phyloP scores from a whole-genome alignment of 2,797 vertebrate species.

The Epinephelus coioides region DNA sequence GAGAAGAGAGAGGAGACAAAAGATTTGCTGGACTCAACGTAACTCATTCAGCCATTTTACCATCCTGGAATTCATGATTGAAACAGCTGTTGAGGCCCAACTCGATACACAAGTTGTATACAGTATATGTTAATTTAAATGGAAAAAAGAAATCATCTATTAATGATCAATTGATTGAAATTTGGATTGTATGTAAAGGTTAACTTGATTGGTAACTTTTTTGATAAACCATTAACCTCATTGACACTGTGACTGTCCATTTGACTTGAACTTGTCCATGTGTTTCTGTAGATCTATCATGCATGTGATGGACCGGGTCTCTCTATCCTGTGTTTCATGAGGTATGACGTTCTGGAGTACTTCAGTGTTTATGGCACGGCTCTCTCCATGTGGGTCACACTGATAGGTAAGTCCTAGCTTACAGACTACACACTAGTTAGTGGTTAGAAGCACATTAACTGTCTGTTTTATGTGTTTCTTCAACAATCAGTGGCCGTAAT shows the following conservation, averaged over 20 bases:
- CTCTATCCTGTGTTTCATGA: constrained; percentile 94
- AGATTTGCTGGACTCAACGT: not conserved
- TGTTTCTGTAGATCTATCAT: constrained; percentile 88
- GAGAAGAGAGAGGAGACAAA: not conserved
- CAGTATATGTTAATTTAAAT: not conserved
- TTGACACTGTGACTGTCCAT: not conserved
- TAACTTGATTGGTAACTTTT: not conserved
- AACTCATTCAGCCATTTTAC: not conserved
- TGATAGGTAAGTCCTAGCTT: constrained; percentile 90
- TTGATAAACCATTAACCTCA: not conserved
- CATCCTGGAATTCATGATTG: not conserved
- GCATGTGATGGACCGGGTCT: constrained; percentile 92
- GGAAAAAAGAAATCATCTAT: too few species aligned
- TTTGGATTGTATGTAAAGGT: not conserved
- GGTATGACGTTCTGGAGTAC: constrained; percentile 93
- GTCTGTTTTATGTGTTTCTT: not conserved
- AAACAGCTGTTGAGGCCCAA: not conserved
- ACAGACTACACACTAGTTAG: not conserved
- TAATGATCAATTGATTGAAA: not conserved
- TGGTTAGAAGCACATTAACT: not conserved
- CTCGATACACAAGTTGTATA: not conserved
- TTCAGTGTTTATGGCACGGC: constrained; percentile 95
- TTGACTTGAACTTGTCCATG: not conserved
- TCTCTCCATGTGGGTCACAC: constrained; percentile 97
- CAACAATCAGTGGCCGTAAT: too few species aligned